Percentiles rank a stretch among this genome's conserved stretches.
These are phyloP conservation scores for Sipha maydis DNA, from an alignment of 2,888 invertebrate genomes.

Conservation along the genomic window DNA sequence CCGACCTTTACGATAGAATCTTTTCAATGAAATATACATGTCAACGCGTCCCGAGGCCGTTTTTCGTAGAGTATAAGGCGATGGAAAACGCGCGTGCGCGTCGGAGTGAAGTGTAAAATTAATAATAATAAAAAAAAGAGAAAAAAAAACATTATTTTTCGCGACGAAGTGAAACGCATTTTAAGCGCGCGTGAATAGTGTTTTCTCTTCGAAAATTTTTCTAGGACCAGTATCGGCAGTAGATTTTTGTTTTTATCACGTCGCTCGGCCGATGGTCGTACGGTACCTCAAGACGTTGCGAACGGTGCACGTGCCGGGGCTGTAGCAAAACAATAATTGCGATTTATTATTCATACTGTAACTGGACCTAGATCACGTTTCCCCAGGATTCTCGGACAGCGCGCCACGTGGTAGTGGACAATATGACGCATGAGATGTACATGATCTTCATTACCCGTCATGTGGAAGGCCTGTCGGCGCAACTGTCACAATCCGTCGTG, in stretches of 20 bases:
- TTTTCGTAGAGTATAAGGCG: conserved; percentile 34
- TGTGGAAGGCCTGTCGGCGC: too few relatives aligned
- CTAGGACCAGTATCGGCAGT: neutral
- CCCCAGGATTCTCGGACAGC: too few relatives aligned
- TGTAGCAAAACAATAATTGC: neutral
- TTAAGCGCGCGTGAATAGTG: neutral
- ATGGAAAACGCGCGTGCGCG: neutral
- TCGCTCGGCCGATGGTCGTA: neutral
- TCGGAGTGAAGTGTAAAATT: conserved; percentile 11
- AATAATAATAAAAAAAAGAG: neutral
- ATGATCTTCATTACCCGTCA: too few relatives aligned
- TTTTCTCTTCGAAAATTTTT: neutral
- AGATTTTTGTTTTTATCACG: neutral
- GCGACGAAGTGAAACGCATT: conserved; percentile 1
- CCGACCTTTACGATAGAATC: conserved; percentile 54
- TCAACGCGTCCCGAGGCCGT: conserved; percentile 35
- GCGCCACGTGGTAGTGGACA: too few relatives aligned
- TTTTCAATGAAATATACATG: conserved; percentile 44
- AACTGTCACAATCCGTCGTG: too few relatives aligned
- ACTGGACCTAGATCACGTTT: too few relatives aligned
- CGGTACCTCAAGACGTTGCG: neutral
- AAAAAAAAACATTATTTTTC: conserved; percentile 20
- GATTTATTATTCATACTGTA: too few relatives aligned
- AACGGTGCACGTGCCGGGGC: neutral
- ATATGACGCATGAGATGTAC: too few relatives aligned